Evolutionary conservation across 2,797 vertebrate species (phyloP), one percentile per base, ranked within the genome.

Genomic region (Crocodylus rhombifer): DNA sequence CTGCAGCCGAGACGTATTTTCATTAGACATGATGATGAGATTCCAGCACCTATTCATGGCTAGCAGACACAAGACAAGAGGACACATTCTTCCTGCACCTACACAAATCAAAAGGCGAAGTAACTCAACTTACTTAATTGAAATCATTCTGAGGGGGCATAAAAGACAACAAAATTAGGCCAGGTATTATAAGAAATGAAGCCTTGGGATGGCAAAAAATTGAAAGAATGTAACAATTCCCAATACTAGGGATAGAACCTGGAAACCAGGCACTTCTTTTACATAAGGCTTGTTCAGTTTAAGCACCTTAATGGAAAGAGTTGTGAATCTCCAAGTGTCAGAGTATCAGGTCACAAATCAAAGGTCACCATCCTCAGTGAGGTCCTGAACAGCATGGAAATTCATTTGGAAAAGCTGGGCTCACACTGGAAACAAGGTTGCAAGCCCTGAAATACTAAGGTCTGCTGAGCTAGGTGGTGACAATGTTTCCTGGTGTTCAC

Each of bases 231-330:
- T 67, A 67, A 30, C 33, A 33, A 20, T 67, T 33, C 65, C 30
- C 30, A 67, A 11, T 67, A 33, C 17, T 18, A 12, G 30, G 11
- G 30, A 33, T 20, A 67, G 30, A 33, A 67, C 17, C 33, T 67
- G 30, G 16, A 67, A 9, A 5, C 30, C 2, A 12, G 16, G 9
- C 28, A 15, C 7, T 1, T 3, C n/a, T 7, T 18, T 10, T 2
- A 67, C 10, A 33, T 21, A 30, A 30, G 21, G 33, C n/a, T 33
- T 67, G 65, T 33, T 33, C 15, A 67, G 33, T 30, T 67, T 67
- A 30, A 11, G n/a, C 17, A 17, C 64, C 18, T 30, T 30, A 33
- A 64, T 26, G 62, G n/a, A 28, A n/a, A 15, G 63, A 14, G 21
- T n/a, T 64, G 63, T 28, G 30, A n/a, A 65, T 17, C 14, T 65